Base-by-base conservation (phyloP, 2,888 invertebrate species). In the Argyresthia goedartella region DNA sequence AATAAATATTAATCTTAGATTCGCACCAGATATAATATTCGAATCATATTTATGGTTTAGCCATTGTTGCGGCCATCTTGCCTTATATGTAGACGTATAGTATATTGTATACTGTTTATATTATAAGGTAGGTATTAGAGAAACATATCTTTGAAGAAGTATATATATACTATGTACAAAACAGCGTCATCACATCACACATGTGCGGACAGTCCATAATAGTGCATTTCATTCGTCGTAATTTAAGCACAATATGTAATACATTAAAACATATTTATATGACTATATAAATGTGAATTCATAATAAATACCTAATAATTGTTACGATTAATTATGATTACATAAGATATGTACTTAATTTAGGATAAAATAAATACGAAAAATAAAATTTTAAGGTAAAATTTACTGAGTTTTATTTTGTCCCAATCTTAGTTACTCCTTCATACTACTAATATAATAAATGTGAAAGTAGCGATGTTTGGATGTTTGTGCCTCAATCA, bases 11-110 rank as follows among this genome's bases (percentile, higher is more conserved):
- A 72, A 68, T 64, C 64, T 64, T 71, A 71, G 64, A 72, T 67
- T 64, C 66, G 66, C 73, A 78, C 73, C 71, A 73, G 76, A 73
- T 63, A 62, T 61, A 72, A 73, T 67, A 71, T 16, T 71, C 65
- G 65, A 64, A 68, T 63, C 66, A 67, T 71, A 69, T 76, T 67
- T 41, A 48, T 50, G 46, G 52, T 51, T 52, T 25, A 76, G 85
- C 85, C 84, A 84, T 82, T 81, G 57, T 62, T 49, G 79, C 77
- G 82, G 84, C 84, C 84, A 84, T 85, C 80, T 85, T 82, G 84
- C 84, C 84, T 81, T 84, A 74, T 60, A 63, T 61, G 61, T 57
- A 61, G 57, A 63, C 60, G 59, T 57, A 62, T 59, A 58, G 56
- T 52, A 54, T 60, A 62, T 60, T 51, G 49, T 50, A 49, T 43